These are phyloP conservation scores for Siniperca obscura DNA, from an alignment of 2,797 vertebrate genomes.

Conservation along the genomic window DNA sequence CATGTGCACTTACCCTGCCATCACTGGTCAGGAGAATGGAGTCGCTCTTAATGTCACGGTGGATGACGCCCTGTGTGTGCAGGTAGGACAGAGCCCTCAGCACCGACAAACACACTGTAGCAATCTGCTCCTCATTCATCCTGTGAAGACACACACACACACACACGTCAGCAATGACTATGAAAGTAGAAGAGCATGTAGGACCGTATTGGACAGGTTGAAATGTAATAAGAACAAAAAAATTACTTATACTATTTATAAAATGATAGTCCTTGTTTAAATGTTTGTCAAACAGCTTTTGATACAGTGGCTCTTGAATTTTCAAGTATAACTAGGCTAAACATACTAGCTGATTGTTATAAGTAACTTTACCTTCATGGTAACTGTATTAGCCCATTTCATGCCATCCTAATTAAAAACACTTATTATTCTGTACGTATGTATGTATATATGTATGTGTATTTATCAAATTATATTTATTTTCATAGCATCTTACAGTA, in stretches of 20 bases:
- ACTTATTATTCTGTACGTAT: background rate
- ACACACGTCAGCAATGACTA: constrained; percentile 1
- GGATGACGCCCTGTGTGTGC: constrained; percentile 97
- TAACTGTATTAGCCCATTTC: background rate
- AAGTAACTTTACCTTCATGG: background rate
- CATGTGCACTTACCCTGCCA: constrained; percentile 87
- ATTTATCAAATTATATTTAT: background rate
- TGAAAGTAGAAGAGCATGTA: background rate
- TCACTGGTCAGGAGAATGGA: constrained; percentile 98
- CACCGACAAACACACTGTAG: constrained; percentile 96
- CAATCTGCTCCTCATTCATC: constrained; percentile 99
- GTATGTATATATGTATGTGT: too few species aligned
- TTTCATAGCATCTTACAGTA: background rate
- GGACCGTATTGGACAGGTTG: background rate
- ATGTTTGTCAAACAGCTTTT: background rate
- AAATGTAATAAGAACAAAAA: background rate
- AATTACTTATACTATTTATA: background rate
- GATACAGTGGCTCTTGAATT: too few species aligned
- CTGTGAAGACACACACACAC: constrained; percentile 74
- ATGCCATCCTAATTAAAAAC: background rate
- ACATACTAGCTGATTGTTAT: too few species aligned
- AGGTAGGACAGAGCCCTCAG: constrained; percentile 95
- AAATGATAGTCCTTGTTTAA: too few species aligned
- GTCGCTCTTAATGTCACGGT: constrained; percentile 98
- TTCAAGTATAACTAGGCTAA: too few species aligned